Evolutionary conservation across 2,888 invertebrate species (phyloP).

Genomic region (Dione juno): DNA sequence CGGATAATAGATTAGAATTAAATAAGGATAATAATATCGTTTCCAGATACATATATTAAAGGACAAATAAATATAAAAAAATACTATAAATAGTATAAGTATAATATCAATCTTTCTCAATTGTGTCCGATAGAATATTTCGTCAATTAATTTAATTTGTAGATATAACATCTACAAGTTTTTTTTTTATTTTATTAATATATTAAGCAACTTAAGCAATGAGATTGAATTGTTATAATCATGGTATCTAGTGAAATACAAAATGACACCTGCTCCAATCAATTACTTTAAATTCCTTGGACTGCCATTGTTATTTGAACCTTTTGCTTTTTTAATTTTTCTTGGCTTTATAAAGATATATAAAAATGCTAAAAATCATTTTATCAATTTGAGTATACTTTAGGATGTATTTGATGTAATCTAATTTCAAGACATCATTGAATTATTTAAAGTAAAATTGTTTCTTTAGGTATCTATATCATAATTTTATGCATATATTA

Average conservation of each 20-base stretch:
- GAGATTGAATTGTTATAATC: neutral
- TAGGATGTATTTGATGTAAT: slow-evolving; percentile 10
- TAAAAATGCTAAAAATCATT: slow-evolving; percentile 14
- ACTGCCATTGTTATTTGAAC: slow-evolving; percentile 17
- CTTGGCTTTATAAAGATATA: neutral
- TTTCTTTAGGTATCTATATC: neutral
- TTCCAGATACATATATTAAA: too few species aligned
- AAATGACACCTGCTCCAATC: slow-evolving; percentile 22
- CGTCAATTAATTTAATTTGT: neutral
- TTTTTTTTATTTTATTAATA: neutral
- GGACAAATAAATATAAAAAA: too few species aligned
- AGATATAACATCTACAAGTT: neutral
- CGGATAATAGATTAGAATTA: too few species aligned
- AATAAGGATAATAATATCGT: too few species aligned
- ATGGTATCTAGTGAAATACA: neutral
- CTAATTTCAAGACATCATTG: neutral
- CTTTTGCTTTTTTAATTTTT: neutral
- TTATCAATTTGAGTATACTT: neutral
- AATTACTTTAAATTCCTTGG: slow-evolving; percentile 18
- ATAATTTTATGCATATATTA: neutral
- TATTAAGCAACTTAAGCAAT: neutral
- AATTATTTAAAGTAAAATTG: neutral
- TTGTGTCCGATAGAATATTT: too few species aligned
- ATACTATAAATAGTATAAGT: too few species aligned
- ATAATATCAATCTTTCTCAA: too few species aligned